Conservation (phyloP, 2,797 vertebrate genomes). For the Distichodus sexfasciatus region DNA sequence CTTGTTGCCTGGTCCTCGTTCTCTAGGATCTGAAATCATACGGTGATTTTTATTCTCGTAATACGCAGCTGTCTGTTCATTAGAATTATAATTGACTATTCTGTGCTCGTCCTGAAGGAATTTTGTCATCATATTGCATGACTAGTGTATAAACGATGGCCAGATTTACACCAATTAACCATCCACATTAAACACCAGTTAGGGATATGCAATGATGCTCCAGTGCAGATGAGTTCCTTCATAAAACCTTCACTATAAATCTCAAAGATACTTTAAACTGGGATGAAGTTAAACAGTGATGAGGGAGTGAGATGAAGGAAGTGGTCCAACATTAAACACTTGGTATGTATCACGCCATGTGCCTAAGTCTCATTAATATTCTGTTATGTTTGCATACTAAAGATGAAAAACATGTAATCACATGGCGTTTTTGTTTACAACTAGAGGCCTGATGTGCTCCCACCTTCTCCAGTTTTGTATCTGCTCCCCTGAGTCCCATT, state of each 20-base stretch:
- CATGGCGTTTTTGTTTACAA: too few relatives aligned
- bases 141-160: background rate
- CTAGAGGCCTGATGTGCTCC: too few relatives aligned
- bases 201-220: background rate
- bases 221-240: background rate
- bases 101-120: slow-evolving; percentile 24
- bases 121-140: slow-evolving; percentile 1
- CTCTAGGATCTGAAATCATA: slow-evolving; percentile 68
- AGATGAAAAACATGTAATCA: too few relatives aligned
- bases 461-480: slow-evolving; percentile 74
- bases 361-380: too few relatives aligned
- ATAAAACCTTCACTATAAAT: too few relatives aligned
- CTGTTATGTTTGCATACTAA: too few relatives aligned
- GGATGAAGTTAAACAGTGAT: too few relatives aligned
- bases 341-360: too few relatives aligned
- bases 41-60: background rate
- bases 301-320: too few relatives aligned
- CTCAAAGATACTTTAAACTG: too few relatives aligned
- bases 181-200: slow-evolving; percentile 21
- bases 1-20: slow-evolving; percentile 70
- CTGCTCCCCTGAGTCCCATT: slow-evolving; percentile 60
- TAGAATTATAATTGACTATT: slow-evolving; percentile 8
- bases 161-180: slow-evolving; percentile 7
- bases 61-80: background rate
- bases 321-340: too few relatives aligned